Conservation (phyloP, 2,888 invertebrate species). For the Cephonodes hylas region DNA sequence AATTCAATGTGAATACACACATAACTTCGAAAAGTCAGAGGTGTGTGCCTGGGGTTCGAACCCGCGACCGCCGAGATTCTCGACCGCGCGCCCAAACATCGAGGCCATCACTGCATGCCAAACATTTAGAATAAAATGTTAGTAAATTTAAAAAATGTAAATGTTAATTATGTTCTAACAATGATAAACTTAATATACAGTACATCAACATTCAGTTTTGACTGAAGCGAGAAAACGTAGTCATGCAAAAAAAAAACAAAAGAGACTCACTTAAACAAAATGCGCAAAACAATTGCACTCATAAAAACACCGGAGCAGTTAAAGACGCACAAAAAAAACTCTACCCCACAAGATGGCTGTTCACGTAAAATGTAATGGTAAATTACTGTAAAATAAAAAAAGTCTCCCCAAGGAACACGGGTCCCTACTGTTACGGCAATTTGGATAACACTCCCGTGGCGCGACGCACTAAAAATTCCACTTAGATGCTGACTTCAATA, state of each 20-base stretch:
- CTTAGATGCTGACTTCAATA: slow-evolving; percentile 66
- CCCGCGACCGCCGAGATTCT: no score
- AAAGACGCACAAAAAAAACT: slow-evolving; percentile 38
- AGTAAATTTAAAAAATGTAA: no score
- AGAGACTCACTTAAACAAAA: slow-evolving; percentile 1
- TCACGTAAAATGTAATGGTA: slow-evolving; percentile 76
- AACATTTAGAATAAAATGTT: no score
- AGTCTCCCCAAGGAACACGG: slow-evolving; percentile 52
- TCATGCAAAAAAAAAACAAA: background rate
- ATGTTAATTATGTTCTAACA: no score
- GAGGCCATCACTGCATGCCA: no score
- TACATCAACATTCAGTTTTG: no score
- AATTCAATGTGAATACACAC: no score
- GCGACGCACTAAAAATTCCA: slow-evolving; percentile 69
- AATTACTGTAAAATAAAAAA: slow-evolving; percentile 77
- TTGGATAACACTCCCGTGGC: slow-evolving; percentile 69
- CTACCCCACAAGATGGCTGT: slow-evolving; percentile 60
- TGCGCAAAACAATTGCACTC: slow-evolving; percentile 4
- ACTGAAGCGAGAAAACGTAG: background rate
- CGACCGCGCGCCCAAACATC: no score
- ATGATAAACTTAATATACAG: no score
- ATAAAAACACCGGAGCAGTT: slow-evolving; percentile 12
- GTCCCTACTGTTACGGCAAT: slow-evolving; percentile 72
- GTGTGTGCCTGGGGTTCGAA: no score
- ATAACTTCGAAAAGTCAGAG: no score